A percentile compares a stretch with the other conserved stretches of the same genome.
These are phyloP conservation scores for Agrypnia vestita DNA, from an alignment of 1,140 invertebrate species.

Conservation along the genomic window DNA sequence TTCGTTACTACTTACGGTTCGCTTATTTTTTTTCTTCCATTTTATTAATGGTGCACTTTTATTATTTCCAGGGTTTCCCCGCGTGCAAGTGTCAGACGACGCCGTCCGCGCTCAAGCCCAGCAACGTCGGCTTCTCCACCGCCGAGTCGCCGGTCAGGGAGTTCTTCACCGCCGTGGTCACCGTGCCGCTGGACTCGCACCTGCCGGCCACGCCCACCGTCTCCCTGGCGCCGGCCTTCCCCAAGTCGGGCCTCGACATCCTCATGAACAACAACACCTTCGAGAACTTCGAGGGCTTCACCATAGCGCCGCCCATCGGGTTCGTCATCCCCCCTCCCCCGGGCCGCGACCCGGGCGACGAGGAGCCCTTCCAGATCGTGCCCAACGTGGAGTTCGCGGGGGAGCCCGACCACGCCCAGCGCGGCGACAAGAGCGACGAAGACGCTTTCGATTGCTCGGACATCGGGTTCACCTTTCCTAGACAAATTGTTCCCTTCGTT, in stretches of 20 bases:
- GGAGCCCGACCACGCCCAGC: not conserved
- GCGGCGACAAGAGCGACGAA: not conserved
- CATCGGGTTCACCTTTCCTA: not conserved
- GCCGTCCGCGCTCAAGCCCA: slow-evolving; percentile 34
- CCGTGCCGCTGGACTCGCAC: slow-evolving; percentile 50
- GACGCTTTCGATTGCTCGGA: slow-evolving; percentile 9
- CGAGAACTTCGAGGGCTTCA: slow-evolving; percentile 52
- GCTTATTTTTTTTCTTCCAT: no score
- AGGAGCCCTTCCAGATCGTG: slow-evolving; percentile 52
- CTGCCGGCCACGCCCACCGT: slow-evolving; percentile 34
- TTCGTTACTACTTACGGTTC: no score
- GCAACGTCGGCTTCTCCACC: slow-evolving; percentile 29
- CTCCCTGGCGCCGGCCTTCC: slow-evolving; percentile 41
- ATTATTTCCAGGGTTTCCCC: slow-evolving; percentile 48
- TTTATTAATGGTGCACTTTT: no score
- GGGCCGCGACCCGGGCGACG: slow-evolving; percentile 19
- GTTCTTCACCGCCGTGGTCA: slow-evolving; percentile 56
- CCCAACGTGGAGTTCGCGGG: slow-evolving; percentile 48
- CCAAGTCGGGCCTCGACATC: slow-evolving; percentile 56
- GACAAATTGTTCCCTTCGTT: slow-evolving; percentile 7
- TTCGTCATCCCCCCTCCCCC: slow-evolving; percentile 52
- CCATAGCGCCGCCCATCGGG: slow-evolving; percentile 53
- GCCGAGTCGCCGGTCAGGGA: slow-evolving; percentile 37
- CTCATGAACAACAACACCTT: slow-evolving; percentile 58
- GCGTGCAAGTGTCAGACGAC: slow-evolving; percentile 51